Percentiles rank a stretch among this genome's conserved stretches.
These are phyloP conservation scores for Orientallactaga bullata DNA, from an alignment of 2,113 vertebrate species.

Conservation along the genomic window DNA sequence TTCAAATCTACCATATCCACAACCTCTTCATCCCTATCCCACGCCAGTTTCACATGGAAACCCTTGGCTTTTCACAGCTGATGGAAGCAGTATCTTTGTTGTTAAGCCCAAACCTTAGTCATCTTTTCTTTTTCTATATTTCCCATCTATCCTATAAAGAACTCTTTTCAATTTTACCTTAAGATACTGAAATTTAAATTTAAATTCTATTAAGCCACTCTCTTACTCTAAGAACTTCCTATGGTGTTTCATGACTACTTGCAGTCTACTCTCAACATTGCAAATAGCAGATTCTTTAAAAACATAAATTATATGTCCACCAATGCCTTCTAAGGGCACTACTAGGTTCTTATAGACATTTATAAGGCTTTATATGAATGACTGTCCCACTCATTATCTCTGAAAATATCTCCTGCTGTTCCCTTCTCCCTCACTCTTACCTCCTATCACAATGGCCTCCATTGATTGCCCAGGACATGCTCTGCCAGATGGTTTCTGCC, in stretches of 20 bases:
- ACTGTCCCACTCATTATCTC: neutral
- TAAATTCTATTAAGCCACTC: neutral
- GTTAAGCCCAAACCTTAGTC: neutral
- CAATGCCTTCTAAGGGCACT: neutral
- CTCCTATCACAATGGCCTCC: neutral
- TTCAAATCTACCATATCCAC: conserved; percentile 2
- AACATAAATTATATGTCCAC: neutral
- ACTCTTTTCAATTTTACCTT: conserved; percentile 6
- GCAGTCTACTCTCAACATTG: conserved; percentile 9
- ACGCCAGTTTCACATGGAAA: neutral
- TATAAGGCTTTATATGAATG: neutral
- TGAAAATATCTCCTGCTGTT: neutral
- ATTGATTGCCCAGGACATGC: neutral
- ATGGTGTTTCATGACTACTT: neutral
- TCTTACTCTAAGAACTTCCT: conserved; percentile 14
- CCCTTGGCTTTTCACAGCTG: neutral
- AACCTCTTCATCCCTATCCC: neutral
- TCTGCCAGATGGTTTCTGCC: neutral
- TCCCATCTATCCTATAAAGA: neutral
- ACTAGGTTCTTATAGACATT: neutral
- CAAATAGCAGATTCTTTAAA: conserved; percentile 11
- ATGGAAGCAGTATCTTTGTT: neutral
- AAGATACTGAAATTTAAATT: conserved; percentile 42
- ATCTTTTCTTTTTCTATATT: conserved; percentile 7
- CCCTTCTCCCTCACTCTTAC: neutral